Conservation (phyloP, 1,140 invertebrate genomes). For the Paracyclopina nana region DNA sequence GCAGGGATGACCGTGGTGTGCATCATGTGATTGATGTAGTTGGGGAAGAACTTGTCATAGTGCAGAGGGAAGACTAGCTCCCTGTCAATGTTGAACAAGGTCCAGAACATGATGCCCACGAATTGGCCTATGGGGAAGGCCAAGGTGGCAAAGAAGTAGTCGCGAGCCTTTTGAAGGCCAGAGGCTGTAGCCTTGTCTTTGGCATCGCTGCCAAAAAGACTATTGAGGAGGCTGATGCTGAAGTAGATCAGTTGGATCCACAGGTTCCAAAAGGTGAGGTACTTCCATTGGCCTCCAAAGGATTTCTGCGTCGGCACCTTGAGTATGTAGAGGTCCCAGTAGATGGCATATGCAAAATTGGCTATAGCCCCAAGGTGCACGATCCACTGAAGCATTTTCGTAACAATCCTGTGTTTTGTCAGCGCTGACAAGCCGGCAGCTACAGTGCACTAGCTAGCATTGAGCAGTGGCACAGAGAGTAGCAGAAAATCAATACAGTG, state of each 20-base stretch:
- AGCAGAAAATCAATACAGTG: too few species aligned
- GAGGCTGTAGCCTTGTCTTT: background rate
- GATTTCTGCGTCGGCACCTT: background rate
- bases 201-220: background rate
- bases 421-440: too few species aligned
- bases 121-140: slow-evolving; percentile 15
- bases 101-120: slow-evolving; percentile 15
- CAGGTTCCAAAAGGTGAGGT: slow-evolving; percentile 13
- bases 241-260: slow-evolving; percentile 11
- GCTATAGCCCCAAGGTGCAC: background rate
- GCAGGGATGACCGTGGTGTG: slow-evolving; percentile 11
- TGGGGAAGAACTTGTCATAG: slow-evolving; percentile 6
- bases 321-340: background rate
- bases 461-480: too few species aligned
- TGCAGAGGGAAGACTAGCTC: slow-evolving; percentile 7
- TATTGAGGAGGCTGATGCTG: background rate
- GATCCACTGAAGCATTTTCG: too few species aligned
- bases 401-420: too few species aligned
- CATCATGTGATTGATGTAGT: slow-evolving; percentile 12
- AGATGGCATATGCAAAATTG: slow-evolving; percentile 7
- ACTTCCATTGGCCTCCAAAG: slow-evolving; percentile 12
- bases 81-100: slow-evolving; percentile 6
- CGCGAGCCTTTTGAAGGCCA: background rate
- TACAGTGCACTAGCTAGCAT: too few species aligned
- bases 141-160: slow-evolving; percentile 7